A percentile compares a stretch with the other conserved stretches of the same genome.
phyloP scores from a whole-genome alignment of 1,140 invertebrate species.

The Pogonus chalceus region DNA sequence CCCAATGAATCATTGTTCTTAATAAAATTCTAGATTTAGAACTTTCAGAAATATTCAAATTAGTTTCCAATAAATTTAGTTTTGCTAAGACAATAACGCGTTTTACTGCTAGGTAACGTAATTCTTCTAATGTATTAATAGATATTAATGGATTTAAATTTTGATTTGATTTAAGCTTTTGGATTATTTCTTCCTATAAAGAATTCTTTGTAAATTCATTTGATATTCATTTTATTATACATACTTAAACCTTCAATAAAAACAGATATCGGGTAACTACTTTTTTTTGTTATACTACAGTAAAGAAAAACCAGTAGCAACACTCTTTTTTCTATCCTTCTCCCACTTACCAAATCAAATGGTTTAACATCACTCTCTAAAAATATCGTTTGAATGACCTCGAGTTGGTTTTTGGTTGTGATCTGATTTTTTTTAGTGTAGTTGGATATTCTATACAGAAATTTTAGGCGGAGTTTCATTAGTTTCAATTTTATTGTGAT shows the following conservation, averaged over 20 bases:
- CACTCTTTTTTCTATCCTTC: too few species aligned
- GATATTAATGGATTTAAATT: conserved; percentile 7
- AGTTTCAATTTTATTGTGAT: too few species aligned
- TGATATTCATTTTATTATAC: background rate
- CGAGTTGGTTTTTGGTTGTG: too few species aligned
- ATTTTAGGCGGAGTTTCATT: too few species aligned
- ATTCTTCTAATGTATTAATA: conserved; percentile 6
- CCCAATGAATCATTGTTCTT: conserved; percentile 9
- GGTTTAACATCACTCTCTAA: too few species aligned
- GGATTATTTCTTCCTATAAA: conserved; percentile 12
- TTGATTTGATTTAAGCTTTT: conserved; percentile 10
- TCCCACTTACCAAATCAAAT: too few species aligned
- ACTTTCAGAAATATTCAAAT: background rate
- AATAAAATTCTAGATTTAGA: background rate
- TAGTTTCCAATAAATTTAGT: background rate
- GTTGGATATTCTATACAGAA: too few species aligned
- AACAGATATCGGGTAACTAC: too few species aligned
- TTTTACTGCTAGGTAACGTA: background rate
- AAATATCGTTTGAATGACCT: too few species aligned
- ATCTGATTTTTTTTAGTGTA: too few species aligned
- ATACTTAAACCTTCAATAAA: background rate
- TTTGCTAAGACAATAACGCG: background rate
- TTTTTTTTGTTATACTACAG: too few species aligned
- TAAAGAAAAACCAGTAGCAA: too few species aligned
- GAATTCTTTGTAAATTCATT: background rate